Base-by-base conservation (phyloP, 2,888 invertebrate species). In the Pyrgus malvae region DNA sequence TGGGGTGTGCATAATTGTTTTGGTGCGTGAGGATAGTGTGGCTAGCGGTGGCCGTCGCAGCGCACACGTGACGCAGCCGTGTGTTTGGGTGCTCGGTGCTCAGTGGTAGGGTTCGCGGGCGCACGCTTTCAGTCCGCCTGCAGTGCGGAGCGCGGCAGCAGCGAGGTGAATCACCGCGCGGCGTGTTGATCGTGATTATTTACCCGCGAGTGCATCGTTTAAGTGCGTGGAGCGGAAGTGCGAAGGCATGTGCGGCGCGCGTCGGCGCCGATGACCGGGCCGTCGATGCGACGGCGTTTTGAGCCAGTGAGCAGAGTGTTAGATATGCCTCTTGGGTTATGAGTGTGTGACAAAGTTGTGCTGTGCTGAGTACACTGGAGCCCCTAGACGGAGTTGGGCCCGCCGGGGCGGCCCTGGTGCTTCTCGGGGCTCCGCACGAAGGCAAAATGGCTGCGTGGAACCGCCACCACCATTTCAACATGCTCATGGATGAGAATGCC, bases 361-460 rank as follows among this genome's bases (percentile, higher is more conserved):
- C 83, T 83, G 87, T 69, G 76, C 74, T 81, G 83, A 88, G 85
- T 91, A 91, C 91, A 88, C 91, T 92, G 92, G 92, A 92, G 92
- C 91, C 92, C 89, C 90, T 90, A 91, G 91, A 90, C 91, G 90
- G 90, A 88, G 90, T 90, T 85, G 90, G 90, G 90, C 90, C 91
- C 91, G 91, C 91, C 81, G 90, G 90, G 89, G 91, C 90, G 90
- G 91, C 90, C 90, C 88, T 89, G 74, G 90, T 88, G 86, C 89
- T 89, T 86, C 90, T 90, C 82, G 90, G 90, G 91, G 90, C 90
- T 90, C 90, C 90, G 74, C 89, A 89, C 89, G 87, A 88, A 88
- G 91, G 91, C 91, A 92, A 92, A 87, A 93, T 93, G 93, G 93
- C 93, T 77, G 91, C 91, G 91, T 94, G 94, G 93, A 93, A 93